Conservation (phyloP, 2,888 invertebrate genomes). For the Scaptomyza cyrtandrae region DNA sequence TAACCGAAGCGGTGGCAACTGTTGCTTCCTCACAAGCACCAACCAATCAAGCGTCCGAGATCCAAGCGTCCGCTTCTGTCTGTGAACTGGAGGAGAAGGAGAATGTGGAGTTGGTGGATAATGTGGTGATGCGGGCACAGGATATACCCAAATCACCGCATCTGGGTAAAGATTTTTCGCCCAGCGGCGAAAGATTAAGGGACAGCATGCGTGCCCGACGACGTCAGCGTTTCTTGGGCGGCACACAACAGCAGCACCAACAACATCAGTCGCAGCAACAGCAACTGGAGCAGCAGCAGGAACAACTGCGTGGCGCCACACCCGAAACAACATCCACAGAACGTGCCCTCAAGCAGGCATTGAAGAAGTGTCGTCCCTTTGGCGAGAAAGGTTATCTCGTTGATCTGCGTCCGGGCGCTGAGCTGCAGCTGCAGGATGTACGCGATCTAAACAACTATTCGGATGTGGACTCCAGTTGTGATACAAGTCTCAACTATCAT, state of each 20-base stretch:
- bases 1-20: constrained; percentile 44
- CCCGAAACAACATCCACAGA: constrained; percentile 74
- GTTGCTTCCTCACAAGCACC: neutral
- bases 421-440: constrained; percentile 82
- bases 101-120: constrained; percentile 65
- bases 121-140: constrained; percentile 66
- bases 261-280: constrained; percentile 24
- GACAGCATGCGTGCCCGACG: constrained; percentile 84
- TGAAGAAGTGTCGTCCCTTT: constrained; percentile 81
- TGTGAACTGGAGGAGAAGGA: constrained; percentile 36
- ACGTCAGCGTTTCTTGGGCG: constrained; percentile 77
- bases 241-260: constrained; percentile 53
- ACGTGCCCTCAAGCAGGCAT: constrained; percentile 77
- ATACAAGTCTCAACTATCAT: constrained; percentile 84
- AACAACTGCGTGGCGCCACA: constrained; percentile 54
- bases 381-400: constrained; percentile 84
- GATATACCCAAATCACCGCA: constrained; percentile 84
- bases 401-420: constrained; percentile 82
- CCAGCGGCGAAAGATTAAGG: constrained; percentile 83
- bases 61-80: neutral
- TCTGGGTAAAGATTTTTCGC: constrained; percentile 84
- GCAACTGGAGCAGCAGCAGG: constrained; percentile 44
- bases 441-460: constrained; percentile 84
- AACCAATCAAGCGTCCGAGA: neutral
- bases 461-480: constrained; percentile 84